Evolutionary conservation across 1,140 invertebrate species (phyloP).

Genomic region (Ceratoteleas bidentatus): DNA sequence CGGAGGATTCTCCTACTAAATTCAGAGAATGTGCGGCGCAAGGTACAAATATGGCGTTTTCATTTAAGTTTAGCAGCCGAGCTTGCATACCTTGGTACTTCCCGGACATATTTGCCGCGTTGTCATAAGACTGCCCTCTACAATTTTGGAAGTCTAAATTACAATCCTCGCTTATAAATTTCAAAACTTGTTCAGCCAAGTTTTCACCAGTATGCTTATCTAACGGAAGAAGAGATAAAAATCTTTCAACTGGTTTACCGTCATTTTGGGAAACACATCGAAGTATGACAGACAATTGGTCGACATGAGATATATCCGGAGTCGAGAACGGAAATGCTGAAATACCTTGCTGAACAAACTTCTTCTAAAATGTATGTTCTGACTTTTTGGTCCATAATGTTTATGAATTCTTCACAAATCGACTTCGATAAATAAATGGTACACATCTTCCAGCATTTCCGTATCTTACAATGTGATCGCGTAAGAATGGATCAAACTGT

Average conservation of each 20-base stretch:
- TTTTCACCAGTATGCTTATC: constrained; percentile 15
- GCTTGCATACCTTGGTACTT: constrained; percentile 43
- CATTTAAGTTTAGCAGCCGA: background rate
- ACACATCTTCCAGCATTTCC: constrained; percentile 70
- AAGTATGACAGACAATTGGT: constrained; percentile 19
- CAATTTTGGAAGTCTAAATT: constrained; percentile 52
- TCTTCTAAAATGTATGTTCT: constrained; percentile 12
- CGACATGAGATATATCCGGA: constrained; percentile 15
- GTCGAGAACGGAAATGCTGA: constrained; percentile 27
- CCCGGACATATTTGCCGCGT: constrained; percentile 65
- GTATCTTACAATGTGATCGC: constrained; percentile 67
- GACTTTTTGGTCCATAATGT: constrained; percentile 24
- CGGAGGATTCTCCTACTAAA: constrained; percentile 24
- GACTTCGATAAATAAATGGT: constrained; percentile 69
- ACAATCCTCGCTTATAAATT: constrained; percentile 7
- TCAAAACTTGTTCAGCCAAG: constrained; percentile 14
- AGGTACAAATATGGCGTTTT: constrained; percentile 6
- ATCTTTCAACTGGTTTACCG: constrained; percentile 3
- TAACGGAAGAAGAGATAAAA: constrained; percentile 26
- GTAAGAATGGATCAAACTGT: constrained; percentile 73
- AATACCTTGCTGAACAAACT: constrained; percentile 8
- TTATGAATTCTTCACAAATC: constrained; percentile 69
- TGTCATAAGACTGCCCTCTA: constrained; percentile 71
- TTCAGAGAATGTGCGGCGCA: constrained; percentile 42
- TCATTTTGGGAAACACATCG: constrained; percentile 18